phyloP scores from a whole-genome alignment of 2,888 invertebrate genomes.

The Gastracanthus pulcherrimus region DNA sequence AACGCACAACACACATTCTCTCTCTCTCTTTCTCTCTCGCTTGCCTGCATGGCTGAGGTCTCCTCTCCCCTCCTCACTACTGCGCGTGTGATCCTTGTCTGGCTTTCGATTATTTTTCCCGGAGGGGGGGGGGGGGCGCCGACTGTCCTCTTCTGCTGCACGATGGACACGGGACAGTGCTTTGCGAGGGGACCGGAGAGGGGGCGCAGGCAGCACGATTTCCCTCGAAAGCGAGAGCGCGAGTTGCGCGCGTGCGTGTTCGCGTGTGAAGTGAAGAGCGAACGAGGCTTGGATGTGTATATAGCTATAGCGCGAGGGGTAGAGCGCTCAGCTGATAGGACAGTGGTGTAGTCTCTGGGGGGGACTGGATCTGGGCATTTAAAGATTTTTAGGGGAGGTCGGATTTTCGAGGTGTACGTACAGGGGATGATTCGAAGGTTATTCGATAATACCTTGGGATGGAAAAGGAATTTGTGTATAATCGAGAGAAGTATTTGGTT shows the following conservation, averaged over 20 bases:
- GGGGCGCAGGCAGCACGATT: not conserved
- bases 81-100: not conserved
- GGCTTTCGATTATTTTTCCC: not conserved
- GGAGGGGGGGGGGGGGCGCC: not conserved
- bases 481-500: too few relatives aligned
- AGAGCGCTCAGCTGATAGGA: constrained; percentile 30
- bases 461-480: too few relatives aligned
- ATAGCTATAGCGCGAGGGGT: not conserved
- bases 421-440: not conserved
- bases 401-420: not conserved
- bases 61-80: not conserved
- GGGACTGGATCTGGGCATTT: not conserved
- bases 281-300: not conserved
- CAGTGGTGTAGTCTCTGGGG: not conserved
- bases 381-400: not conserved
- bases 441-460: too few relatives aligned
- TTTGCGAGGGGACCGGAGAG: too few relatives aligned
- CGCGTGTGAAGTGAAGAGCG: constrained; percentile 14
- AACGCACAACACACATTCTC: too few relatives aligned
- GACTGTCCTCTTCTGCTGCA: too few relatives aligned
- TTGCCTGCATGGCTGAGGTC: too few relatives aligned
- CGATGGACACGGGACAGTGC: too few relatives aligned
- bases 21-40: not conserved
- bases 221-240: not conserved
- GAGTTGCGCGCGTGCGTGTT: not conserved